Evolutionary conservation across 2,113 vertebrate species (phyloP).

Genomic region (Platanista minor): DNA sequence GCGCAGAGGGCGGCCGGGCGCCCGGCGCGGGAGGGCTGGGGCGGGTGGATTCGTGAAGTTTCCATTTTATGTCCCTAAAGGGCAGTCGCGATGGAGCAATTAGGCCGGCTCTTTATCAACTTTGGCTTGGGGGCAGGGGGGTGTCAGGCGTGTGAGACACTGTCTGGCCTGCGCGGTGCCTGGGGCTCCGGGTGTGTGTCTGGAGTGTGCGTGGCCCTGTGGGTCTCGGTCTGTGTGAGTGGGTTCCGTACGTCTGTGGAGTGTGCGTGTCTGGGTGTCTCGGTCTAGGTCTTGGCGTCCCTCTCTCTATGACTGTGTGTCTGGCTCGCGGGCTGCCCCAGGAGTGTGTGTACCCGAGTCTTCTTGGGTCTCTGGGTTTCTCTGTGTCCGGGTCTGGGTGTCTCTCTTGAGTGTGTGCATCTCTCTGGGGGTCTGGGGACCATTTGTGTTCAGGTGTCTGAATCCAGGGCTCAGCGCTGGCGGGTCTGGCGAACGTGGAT

Average conservation of each 20-base stretch:
- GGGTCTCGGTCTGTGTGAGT: neutral
- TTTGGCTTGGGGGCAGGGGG: conserved; percentile 31
- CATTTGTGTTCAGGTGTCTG: neutral
- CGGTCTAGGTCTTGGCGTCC: neutral
- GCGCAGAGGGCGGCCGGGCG: neutral
- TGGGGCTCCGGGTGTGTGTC: conserved; percentile 43
- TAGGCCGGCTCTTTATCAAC: conserved; percentile 63
- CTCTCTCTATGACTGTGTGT: neutral
- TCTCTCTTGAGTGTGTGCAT: neutral
- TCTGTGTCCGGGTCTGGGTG: neutral
- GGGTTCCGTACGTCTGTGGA: neutral
- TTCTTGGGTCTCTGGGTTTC: neutral
- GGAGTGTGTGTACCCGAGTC: neutral
- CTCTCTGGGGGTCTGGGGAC: neutral
- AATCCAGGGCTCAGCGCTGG: neutral
- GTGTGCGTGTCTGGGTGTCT: neutral
- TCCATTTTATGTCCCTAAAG: conserved; percentile 58
- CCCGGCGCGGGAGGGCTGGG: neutral
- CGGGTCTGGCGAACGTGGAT: conserved; percentile 12
- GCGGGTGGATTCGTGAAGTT: conserved; percentile 56
- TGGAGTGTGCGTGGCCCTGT: conserved; percentile 30
- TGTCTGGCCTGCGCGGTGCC: conserved; percentile 67
- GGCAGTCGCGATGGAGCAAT: conserved; percentile 47
- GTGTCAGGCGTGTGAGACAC: conserved; percentile 43
- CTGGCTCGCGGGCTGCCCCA: neutral